Evolutionary conservation across 1,140 invertebrate genomes (phyloP).

Genomic region (Reticulitermes speratus): DNA sequence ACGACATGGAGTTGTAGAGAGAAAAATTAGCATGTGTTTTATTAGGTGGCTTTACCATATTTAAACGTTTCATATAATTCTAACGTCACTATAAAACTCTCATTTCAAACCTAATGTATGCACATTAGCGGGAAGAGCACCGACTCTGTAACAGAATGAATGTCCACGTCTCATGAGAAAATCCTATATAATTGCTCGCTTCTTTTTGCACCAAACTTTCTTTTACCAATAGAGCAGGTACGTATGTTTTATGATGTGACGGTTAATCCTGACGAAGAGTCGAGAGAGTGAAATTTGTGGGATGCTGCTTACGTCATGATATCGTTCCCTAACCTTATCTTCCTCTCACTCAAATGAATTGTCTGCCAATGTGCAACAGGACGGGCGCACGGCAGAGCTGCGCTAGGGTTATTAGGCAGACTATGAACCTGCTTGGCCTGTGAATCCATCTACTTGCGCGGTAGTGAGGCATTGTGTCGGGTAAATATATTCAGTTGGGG

Average conservation of each 20-base stretch:
- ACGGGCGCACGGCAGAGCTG: not conserved
- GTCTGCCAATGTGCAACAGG: conserved; percentile 1
- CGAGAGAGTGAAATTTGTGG: not conserved
- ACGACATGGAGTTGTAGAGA: no score
- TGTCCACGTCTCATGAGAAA: no score
- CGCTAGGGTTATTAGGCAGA: not conserved
- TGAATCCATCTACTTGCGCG: not conserved
- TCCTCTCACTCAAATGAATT: not conserved
- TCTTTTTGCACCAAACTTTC: no score
- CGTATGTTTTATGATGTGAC: not conserved
- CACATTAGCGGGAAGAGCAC: no score
- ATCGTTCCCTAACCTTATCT: not conserved
- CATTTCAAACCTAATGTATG: no score
- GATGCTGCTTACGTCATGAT: not conserved
- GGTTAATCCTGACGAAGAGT: not conserved
- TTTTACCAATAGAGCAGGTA: no score
- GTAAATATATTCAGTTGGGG: not conserved
- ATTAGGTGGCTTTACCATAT: no score
- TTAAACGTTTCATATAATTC: no score
- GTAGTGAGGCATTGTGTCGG: not conserved
- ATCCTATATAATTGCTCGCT: no score
- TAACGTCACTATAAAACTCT: no score
- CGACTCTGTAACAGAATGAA: no score
- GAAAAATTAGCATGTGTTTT: no score
- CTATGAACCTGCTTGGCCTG: not conserved